Conservation (phyloP, 1,140 invertebrate species). For the Oedothorax gibbosus region DNA sequence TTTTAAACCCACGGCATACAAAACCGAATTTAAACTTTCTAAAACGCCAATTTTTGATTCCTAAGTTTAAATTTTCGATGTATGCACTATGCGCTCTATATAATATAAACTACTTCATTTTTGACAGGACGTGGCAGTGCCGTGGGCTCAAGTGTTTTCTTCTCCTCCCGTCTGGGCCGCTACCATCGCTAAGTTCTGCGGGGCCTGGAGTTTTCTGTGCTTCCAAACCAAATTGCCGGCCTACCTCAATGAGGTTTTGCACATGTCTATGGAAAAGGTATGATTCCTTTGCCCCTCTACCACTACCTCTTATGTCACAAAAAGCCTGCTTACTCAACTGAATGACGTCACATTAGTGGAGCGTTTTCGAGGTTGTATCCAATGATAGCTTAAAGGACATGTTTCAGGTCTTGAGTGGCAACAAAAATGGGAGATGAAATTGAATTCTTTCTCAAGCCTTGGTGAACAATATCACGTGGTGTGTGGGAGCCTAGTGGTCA, state of each 20-base stretch:
- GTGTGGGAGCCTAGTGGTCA: too few species aligned
- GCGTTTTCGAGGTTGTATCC: background rate
- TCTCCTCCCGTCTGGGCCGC: slow-evolving; percentile 93
- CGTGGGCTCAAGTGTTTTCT: slow-evolving; percentile 83
- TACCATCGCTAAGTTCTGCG: slow-evolving; percentile 87
- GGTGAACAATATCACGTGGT: too few species aligned
- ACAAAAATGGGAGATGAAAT: background rate
- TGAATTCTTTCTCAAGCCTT: too few species aligned
- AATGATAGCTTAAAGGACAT: too few species aligned
- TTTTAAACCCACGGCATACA: too few species aligned
- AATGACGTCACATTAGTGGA: background rate
- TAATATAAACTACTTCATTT: background rate
- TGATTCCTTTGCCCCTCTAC: too few species aligned
- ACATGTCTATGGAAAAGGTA: slow-evolving; percentile 72
- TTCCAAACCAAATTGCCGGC: slow-evolving; percentile 87
- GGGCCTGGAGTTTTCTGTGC: slow-evolving; percentile 95
- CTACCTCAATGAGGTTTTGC: slow-evolving; percentile 76
- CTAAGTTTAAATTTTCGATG: too few species aligned
- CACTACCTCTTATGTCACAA: too few species aligned
- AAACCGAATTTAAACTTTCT: too few species aligned
- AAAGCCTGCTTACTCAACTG: background rate
- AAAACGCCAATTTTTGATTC: too few species aligned
- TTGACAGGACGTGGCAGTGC: slow-evolving; percentile 66
- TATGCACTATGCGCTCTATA: too few species aligned
- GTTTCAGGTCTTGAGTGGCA: too few species aligned